Evolutionary conservation across 2,888 invertebrate species (phyloP), one percentile per base, ranked within the genome.

Genomic region (Nymphalis urticae): DNA sequence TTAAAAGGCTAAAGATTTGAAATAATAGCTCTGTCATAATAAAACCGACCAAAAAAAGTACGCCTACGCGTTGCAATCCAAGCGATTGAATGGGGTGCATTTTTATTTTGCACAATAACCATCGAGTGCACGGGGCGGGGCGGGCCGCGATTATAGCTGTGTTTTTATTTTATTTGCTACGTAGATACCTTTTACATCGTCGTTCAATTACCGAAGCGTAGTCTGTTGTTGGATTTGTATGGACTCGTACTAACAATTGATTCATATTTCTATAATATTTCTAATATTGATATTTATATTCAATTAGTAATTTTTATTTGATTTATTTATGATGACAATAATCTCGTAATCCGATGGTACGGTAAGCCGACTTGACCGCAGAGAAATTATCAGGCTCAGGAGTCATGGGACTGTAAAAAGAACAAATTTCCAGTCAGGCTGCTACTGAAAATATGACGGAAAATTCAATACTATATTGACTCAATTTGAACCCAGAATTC

Each of bases 101-200:
- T 87, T 85, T 89, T 87, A 87, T 88, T 86, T 83, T 75, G 76
- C 85, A 87, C 86, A 88, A 88, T 87, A 85, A 84, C 84, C 83
- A 83, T 84, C 83, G 77, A 77, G 83, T 80, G 76, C 78, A 82
- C 79, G 85, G 86, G 88, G 87, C 87, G 88, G 82, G 82, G 83
- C 88, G 87, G 86, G 87, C 88, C 79, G 87, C 90, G 89, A 91
- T 91, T 91, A 90, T 88, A 81, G 82, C 79, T 79, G 80, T 77
- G 78, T 82, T 87, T 87, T 89, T 88, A 88, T 81, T 87, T 89
- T 77, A 85, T 89, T 89, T 87, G 87, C 85, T 79, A 83, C 89
- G 91, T 91, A 90, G 91, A 91, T 90, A 89, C 90, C 89, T 92
- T 91, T 91, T 89, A 92, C 92, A 92, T 90, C 87, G 90, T 88